phyloP scores from a whole-genome alignment of 1,140 invertebrate species.

The Sitobion miscanthi region DNA sequence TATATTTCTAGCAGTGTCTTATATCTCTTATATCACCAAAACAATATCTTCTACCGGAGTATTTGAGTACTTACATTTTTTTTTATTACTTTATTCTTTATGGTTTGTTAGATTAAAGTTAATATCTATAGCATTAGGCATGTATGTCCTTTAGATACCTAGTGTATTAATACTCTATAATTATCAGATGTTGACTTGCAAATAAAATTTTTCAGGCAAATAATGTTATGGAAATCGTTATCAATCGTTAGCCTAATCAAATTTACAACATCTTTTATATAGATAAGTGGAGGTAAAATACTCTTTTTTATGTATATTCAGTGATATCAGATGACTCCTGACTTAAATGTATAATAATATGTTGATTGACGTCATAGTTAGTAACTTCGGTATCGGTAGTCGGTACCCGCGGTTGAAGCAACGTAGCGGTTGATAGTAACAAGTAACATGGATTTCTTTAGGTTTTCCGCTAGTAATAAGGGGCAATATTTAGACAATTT shows the following conservation, averaged over 20 bases:
- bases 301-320: background rate
- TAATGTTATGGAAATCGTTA: background rate
- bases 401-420: too few relatives aligned
- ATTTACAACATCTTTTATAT: background rate
- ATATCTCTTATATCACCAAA: background rate
- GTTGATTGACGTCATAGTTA: too few relatives aligned
- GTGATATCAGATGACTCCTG: background rate
- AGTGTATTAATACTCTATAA: background rate
- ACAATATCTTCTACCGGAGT: background rate
- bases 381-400: too few relatives aligned
- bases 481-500: too few relatives aligned
- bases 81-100: background rate
- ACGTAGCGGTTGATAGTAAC: too few relatives aligned
- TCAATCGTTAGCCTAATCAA: background rate
- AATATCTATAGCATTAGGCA: background rate
- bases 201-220: background rate
- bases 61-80: background rate
- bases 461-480: too few relatives aligned
- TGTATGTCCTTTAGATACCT: background rate
- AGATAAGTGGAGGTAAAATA: background rate
- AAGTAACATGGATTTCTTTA: too few relatives aligned
- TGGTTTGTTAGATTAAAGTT: background rate
- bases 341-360: background rate
- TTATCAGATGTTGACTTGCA: background rate
- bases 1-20: background rate